Conservation (phyloP, 2,113 vertebrate species). For the Otolemur garnettii region DNA sequence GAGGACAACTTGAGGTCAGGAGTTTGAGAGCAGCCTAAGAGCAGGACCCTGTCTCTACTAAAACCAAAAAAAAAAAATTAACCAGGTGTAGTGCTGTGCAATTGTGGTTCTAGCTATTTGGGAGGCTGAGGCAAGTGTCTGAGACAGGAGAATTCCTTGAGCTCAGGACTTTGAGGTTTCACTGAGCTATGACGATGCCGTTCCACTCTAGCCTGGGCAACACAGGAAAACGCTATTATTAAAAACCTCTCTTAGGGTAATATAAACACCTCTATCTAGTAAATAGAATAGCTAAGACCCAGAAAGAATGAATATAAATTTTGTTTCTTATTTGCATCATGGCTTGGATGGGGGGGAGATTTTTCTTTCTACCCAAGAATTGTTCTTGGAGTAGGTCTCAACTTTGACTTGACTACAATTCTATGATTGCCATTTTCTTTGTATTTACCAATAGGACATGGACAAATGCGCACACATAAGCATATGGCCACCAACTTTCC, state of each 20-base stretch:
- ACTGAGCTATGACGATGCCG: too few relatives aligned
- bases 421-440: not conserved
- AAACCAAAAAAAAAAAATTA: too few relatives aligned
- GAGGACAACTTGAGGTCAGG: too few relatives aligned
- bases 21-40: too few relatives aligned
- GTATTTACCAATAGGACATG: not conserved
- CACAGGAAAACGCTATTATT: not conserved
- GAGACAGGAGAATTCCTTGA: too few relatives aligned
- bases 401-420: not conserved
- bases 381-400: not conserved
- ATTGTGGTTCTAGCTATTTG: too few relatives aligned
- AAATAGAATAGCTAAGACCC: not conserved
- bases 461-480: not conserved
- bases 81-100: too few relatives aligned
- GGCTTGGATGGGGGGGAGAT: not conserved
- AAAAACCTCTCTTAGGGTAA: constrained; percentile 29
- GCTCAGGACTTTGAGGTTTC: too few relatives aligned
- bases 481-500: not conserved
- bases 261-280: not conserved
- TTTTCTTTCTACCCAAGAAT: not conserved
- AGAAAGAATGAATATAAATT: not conserved
- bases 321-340: constrained; percentile 7
- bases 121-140: too few relatives aligned
- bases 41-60: too few relatives aligned
- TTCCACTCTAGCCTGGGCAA: too few relatives aligned